Base-by-base conservation (phyloP, 2,888 invertebrate species). In the Conchocele bisecta region DNA sequence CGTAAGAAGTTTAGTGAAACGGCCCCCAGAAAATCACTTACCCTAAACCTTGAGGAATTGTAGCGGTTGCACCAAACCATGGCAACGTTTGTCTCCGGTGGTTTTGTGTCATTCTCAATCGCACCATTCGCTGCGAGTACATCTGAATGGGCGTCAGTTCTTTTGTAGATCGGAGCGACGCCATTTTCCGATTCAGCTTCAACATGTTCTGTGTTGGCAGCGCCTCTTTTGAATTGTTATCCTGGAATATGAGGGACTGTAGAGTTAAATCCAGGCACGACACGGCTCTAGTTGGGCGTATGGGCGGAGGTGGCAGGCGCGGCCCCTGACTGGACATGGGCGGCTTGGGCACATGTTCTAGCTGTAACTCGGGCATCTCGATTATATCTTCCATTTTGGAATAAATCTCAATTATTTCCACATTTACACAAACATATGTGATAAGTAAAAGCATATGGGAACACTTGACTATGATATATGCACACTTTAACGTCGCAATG, bases 91-190 rank as follows among this genome's bases (percentile, higher is more conserved):
- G 77, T 42, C 78, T 46, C 7, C 83, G 69, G 56, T 83, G 79
- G 65, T 82, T 83, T 64, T 85, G 85, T 46, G 80, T 81, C 54
- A 85, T 80, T 41, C 81, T 80, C 46, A 83, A 64, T 7, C 83
- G 64, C 48, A 85, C 82, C 79, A 85, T 79, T 17, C 81, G 64
- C 46, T 79, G 74, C 15, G 81, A 79, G 64, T 79, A 81, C 79
- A 79, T 81, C 44, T 81, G 81, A n/a, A 81, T 72, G 11, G 81
- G 75, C 0, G 78, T 75, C 2, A 72, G 46, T 51, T 76, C 75
- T 54, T 76, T 74, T 33, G 71, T 74, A 33, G 76, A 72, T 42
- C 76, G 71, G 69, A 81, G 71, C 42, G 72, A 69, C 41, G 60
- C 74, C 48, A 81, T 58, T 26, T 75, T 50, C 29, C 81, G 81